A percentile compares a stretch with the other conserved stretches of the same genome.
phyloP scores from a whole-genome alignment of 1,140 invertebrate species.

The Drosophila nigrodunni region DNA sequence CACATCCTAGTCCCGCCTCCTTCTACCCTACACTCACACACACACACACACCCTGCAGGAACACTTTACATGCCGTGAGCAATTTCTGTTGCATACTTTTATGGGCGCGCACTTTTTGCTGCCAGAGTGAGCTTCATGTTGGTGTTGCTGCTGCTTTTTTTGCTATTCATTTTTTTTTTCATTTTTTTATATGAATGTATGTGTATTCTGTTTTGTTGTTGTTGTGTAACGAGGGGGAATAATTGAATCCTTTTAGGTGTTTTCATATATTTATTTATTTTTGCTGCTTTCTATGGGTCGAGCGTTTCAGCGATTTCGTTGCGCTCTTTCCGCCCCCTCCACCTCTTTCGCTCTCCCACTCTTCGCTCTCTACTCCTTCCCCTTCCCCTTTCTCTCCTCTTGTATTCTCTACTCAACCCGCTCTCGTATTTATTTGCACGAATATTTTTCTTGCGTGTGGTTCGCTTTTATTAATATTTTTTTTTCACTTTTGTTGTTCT shows the following conservation, averaged over 20 bases:
- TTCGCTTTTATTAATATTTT: constrained; percentile 61
- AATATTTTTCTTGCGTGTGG: constrained; percentile 52
- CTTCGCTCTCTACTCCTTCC: not conserved
- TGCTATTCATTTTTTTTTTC: constrained; percentile 15
- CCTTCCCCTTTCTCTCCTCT: not conserved
- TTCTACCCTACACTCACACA: not conserved
- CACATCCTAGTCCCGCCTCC: not conserved
- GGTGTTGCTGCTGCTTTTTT: constrained; percentile 37
- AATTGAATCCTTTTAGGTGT: constrained; percentile 83
- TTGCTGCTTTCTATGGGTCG: constrained; percentile 49
- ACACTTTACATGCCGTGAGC: constrained; percentile 79
- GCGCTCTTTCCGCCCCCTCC: not conserved
- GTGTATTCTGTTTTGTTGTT: constrained; percentile 24
- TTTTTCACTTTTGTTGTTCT: constrained; percentile 39
- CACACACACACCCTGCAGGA: constrained; percentile 20
- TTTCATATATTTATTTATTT: constrained; percentile 68
- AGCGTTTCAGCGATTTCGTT: constrained; percentile 51
- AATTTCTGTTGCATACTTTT: constrained; percentile 80
- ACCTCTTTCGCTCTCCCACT: not conserved
- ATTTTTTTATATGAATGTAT: constrained; percentile 6
- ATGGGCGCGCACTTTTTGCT: constrained; percentile 70
- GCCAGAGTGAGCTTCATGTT: constrained; percentile 23
- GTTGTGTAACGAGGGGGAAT: constrained; percentile 82
- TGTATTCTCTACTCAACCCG: not conserved
- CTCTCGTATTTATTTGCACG: constrained; percentile 47